These are phyloP conservation scores for Paramormyrops kingsleyae DNA, from an alignment of 2,113 vertebrate genomes.

Conservation along the genomic window DNA sequence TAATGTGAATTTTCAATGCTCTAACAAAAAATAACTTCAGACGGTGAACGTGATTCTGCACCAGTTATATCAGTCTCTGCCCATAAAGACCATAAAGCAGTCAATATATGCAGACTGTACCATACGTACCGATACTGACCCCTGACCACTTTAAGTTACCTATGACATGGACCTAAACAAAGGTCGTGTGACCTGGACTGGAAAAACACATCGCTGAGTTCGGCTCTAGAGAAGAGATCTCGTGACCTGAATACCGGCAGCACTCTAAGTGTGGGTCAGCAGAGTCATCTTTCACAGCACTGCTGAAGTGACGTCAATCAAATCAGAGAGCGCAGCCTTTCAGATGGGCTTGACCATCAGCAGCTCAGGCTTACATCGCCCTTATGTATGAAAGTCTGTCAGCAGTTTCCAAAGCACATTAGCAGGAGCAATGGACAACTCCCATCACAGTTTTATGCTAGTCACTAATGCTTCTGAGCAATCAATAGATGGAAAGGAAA, in stretches of 20 bases:
- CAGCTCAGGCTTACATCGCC: not conserved
- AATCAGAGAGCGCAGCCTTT: not conserved
- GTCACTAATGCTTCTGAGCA: not conserved
- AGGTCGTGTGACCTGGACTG: not conserved
- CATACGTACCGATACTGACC: not conserved
- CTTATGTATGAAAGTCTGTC: not conserved
- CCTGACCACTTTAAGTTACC: not conserved
- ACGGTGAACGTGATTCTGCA: not conserved
- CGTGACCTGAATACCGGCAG: not conserved
- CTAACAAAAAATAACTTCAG: not conserved
- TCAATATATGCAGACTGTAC: not conserved
- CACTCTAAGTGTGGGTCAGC: not conserved
- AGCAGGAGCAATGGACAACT: not conserved
- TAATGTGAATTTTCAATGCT: not conserved
- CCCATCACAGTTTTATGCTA: not conserved
- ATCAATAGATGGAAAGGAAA: slow-evolving; percentile 2
- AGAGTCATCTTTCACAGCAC: not conserved
- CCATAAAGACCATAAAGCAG: not conserved
- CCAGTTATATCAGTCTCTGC: not conserved
- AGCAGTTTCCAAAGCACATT: not conserved
- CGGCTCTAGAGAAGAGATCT: not conserved
- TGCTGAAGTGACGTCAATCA: not conserved
- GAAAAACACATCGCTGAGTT: not conserved
- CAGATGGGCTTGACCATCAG: not conserved
- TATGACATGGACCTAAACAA: not conserved